These are phyloP conservation scores for Alosa sapidissima DNA, from an alignment of 2,797 vertebrate genomes.

Conservation along the genomic window DNA sequence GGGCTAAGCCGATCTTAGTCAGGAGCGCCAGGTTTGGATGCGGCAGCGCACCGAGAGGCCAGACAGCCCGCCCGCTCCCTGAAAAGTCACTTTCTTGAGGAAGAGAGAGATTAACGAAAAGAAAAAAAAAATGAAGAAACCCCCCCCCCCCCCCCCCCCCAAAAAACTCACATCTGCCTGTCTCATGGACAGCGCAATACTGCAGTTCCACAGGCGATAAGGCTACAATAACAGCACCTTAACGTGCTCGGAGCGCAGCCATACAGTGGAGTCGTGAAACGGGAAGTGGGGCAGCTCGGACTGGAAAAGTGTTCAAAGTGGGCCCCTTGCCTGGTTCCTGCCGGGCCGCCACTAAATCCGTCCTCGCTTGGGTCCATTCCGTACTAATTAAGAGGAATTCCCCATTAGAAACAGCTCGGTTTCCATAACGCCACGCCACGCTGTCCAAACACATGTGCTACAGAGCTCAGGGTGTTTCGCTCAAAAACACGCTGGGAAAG, in stretches of 20 bases:
- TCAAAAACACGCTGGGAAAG: constrained; percentile 23
- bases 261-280: background rate
- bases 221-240: background rate
- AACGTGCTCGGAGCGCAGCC: background rate
- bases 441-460: background rate
- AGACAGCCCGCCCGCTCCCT: constrained; percentile 59
- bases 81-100: constrained; percentile 68
- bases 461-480: constrained; percentile 22
- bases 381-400: constrained; percentile 23
- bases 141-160: no score
- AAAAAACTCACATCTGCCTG: background rate
- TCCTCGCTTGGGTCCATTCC: background rate
- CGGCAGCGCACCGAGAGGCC: constrained; percentile 56
- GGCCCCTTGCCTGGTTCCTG: background rate
- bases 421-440: background rate
- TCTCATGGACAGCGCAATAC: background rate
- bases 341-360: background rate
- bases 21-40: constrained; percentile 53
- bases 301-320: background rate
- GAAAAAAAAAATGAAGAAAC: no score
- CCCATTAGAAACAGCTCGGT: background rate
- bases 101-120: constrained; percentile 22
- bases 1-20: constrained; percentile 72
- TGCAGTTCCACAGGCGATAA: background rate
- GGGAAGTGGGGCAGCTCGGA: background rate